phyloP scores from a whole-genome alignment of 2,797 vertebrate genomes.

The Pseudochirops cupreus region DNA sequence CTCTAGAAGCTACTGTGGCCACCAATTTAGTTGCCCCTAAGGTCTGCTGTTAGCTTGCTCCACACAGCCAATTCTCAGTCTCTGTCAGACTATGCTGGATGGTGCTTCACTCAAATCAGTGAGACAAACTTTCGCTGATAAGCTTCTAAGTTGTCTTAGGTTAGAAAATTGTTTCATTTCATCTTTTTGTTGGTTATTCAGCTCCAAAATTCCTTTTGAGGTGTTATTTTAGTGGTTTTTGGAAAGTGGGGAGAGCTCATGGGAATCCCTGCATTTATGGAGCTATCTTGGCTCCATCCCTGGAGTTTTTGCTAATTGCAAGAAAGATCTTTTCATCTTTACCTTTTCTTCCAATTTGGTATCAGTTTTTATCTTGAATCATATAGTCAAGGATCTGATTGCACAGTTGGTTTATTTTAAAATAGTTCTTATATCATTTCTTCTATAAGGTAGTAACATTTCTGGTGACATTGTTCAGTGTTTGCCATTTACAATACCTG shows the following conservation, averaged over 20 bases:
- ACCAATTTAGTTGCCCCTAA: no score
- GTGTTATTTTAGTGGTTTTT: background rate
- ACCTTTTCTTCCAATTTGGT: background rate
- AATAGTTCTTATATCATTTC: background rate
- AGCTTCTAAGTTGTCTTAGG: background rate
- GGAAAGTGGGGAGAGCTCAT: no score
- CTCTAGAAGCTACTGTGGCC: no score
- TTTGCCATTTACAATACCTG: background rate
- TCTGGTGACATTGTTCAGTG: background rate
- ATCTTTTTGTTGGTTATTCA: background rate
- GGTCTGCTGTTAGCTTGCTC: no score
- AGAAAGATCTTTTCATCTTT: background rate
- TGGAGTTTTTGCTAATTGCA: background rate
- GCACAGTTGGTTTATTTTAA: background rate
- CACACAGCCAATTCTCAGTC: no score
- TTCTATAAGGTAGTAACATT: background rate
- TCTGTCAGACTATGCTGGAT: no score
- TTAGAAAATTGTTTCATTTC: background rate
- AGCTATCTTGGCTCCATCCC: background rate
- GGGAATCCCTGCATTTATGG: no score
- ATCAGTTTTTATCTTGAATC: background rate
- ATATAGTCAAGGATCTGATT: background rate
- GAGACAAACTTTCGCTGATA: no score
- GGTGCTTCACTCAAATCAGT: no score
- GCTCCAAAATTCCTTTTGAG: background rate